Percentiles rank a stretch among this genome's conserved stretches.
These are phyloP conservation scores for Bungarus multicinctus DNA, from an alignment of 2,113 vertebrate species.

Conservation along the genomic window DNA sequence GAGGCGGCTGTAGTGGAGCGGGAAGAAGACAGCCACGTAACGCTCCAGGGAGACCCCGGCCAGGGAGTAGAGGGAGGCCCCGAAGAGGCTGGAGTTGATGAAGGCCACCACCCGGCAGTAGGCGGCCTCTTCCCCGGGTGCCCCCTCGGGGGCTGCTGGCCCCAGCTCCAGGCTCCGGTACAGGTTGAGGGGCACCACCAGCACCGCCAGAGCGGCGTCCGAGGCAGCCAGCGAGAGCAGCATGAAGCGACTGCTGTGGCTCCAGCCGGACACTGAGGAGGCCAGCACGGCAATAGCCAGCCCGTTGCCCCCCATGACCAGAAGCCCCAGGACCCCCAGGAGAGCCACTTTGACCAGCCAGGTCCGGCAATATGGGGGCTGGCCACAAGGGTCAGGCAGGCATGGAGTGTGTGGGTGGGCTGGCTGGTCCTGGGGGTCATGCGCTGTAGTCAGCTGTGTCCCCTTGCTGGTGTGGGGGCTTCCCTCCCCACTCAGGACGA, in stretches of 20 bases:
- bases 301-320: slow-evolving; percentile 78
- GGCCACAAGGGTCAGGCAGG: neutral
- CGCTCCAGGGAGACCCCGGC: slow-evolving; percentile 78
- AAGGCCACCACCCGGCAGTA: slow-evolving; percentile 80
- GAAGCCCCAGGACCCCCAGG: slow-evolving; percentile 69
- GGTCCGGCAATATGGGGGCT: slow-evolving; percentile 4
- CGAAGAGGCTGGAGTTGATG: slow-evolving; percentile 74
- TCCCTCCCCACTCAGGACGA: neutral
- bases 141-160: neutral
- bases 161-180: slow-evolving; percentile 74
- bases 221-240: slow-evolving; percentile 79
- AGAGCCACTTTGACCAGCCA: slow-evolving; percentile 71
- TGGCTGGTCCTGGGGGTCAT: too few species aligned
- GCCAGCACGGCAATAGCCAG: slow-evolving; percentile 75
- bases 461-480: neutral
- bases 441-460: too few species aligned
- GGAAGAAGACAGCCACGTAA: slow-evolving; percentile 79
- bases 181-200: slow-evolving; percentile 83
- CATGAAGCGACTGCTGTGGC: slow-evolving; percentile 76
- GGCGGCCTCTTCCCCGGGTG: slow-evolving; percentile 12
- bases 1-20: slow-evolving; percentile 71
- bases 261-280: slow-evolving; percentile 81
- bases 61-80: slow-evolving; percentile 76
- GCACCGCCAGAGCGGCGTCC: slow-evolving; percentile 76
- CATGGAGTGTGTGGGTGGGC: neutral